Percentiles rank a stretch among this genome's conserved stretches.
Conservation (phyloP, 37 sponge, comb jelly and placozoan species). For the Amphimedon queenslandica region DNA sequence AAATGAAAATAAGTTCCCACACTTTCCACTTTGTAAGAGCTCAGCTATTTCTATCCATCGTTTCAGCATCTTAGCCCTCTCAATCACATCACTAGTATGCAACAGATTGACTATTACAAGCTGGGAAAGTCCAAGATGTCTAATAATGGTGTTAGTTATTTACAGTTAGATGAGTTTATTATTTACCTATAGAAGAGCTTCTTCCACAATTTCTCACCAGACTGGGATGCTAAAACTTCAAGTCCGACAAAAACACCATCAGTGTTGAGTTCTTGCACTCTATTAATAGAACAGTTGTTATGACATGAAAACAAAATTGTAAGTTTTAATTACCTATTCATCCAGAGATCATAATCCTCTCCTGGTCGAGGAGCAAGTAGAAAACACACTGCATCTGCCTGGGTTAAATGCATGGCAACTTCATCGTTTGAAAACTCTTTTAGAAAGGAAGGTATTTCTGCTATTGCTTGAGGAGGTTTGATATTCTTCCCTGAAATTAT, state of each 20-base stretch:
- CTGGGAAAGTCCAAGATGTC: conserved; percentile 60
- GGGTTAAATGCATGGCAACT: conserved; percentile 59
- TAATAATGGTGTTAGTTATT: neutral
- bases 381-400: conserved; percentile 62
- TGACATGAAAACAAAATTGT: neutral
- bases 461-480: neutral
- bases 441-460: neutral
- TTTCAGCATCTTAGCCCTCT: conserved; percentile 36
- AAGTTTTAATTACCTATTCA: conserved; percentile 34
- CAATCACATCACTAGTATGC: conserved; percentile 30
- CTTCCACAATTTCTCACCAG: conserved; percentile 73
- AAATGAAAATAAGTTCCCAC: conserved; percentile 59
- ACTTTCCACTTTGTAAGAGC: conserved; percentile 52
- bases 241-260: conserved; percentile 59
- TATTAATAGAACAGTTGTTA: no score
- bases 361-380: conserved; percentile 56
- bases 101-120: conserved; percentile 37
- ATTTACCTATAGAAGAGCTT: conserved; percentile 62
- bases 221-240: conserved; percentile 47
- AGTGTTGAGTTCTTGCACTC: conserved; percentile 30
- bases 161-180: neutral
- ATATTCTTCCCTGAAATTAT: neutral
- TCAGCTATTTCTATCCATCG: conserved; percentile 61
- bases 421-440: conserved; percentile 31
- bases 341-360: conserved; percentile 50